Evolutionary conservation across 1,140 invertebrate genomes (phyloP), one percentile per base, ranked within the genome.

Genomic region (Platorchestia sp.): DNA sequence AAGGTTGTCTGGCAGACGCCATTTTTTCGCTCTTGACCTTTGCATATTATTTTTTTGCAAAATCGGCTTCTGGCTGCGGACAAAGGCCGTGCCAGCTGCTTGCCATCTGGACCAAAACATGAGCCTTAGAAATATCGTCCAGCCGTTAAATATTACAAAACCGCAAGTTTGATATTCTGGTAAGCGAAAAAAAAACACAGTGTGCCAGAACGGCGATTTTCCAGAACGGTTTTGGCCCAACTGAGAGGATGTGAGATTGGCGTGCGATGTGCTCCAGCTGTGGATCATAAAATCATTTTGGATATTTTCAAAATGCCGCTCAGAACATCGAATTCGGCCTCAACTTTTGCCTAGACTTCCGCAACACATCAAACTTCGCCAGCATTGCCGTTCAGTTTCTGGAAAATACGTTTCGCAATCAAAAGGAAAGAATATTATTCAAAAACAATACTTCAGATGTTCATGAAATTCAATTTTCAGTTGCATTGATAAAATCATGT

Each of bases 21-120:
- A 75, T 75, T 36, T 75, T 75, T 75, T 75, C 14, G 59, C 59
- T 75, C 59, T 14, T 75, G 59, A 75, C 59, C 59, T 75, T 75
- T 75, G 59, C 59, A 75, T 75, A 75, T 75, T 75, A 22, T 75
- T 51, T 75, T 75, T 75, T 75, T 75, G 59, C 59, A 75, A 75
- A 75, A 75, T 75, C 59, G 59, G 59, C 59, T 75, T 75, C 59
- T 75, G 59, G 59, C 59, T 75, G 59, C 59, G 59, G 59, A 75
- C 59, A 75, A 75, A 75, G 27, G 59, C 59, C 59, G 59, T 75
- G 59, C 59, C 59, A 75, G 59, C 59, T 75, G 59, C 27, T 10
- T 75, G 59, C 59, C 59, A 75, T 75, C 59, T 75, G 59, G 59
- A 75, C 10, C 59, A 75, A 75, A 14, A 75, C 59, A 75, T 27